phyloP scores from a whole-genome alignment of 1,140 invertebrate species.

The Tachypleus tridentatus region DNA sequence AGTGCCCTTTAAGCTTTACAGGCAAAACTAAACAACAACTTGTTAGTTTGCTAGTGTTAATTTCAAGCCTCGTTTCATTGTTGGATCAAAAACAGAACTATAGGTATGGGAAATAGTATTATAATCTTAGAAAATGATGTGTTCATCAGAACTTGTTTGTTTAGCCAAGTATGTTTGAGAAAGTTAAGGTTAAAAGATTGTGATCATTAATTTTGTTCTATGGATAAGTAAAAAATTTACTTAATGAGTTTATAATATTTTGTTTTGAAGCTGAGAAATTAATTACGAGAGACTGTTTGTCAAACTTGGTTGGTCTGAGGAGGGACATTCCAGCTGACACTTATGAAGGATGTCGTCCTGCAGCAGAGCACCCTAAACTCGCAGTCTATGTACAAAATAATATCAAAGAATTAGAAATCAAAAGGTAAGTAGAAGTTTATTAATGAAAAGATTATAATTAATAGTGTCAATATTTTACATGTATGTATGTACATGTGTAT shows the following conservation, averaged over 20 bases:
- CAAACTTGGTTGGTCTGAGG: constrained; percentile 55
- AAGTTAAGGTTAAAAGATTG: not conserved
- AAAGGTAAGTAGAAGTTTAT: constrained; percentile 40
- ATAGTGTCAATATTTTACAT: not conserved
- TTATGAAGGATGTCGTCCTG: constrained; percentile 74
- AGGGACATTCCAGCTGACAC: constrained; percentile 83
- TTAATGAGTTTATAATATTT: constrained; percentile 3
- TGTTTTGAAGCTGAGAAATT: constrained; percentile 53
- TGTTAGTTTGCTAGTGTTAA: no score
- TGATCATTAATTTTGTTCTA: not conserved
- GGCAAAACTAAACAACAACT: no score
- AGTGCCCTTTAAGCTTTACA: no score
- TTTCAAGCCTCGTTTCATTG: no score
- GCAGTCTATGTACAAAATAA: constrained; percentile 78
- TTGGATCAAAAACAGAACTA: no score
- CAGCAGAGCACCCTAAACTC: constrained; percentile 60
- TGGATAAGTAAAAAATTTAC: not conserved
- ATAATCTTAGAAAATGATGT: no score
- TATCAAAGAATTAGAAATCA: constrained; percentile 71
- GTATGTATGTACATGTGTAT: no score
- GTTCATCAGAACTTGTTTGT: no score
- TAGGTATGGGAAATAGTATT: no score
- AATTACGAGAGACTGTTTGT: constrained; percentile 74
- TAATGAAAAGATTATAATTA: not conserved
- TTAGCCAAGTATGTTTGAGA: no score